Evolutionary conservation across 1,140 invertebrate species (phyloP).

Genomic region (Aphaenogaster floridana): DNA sequence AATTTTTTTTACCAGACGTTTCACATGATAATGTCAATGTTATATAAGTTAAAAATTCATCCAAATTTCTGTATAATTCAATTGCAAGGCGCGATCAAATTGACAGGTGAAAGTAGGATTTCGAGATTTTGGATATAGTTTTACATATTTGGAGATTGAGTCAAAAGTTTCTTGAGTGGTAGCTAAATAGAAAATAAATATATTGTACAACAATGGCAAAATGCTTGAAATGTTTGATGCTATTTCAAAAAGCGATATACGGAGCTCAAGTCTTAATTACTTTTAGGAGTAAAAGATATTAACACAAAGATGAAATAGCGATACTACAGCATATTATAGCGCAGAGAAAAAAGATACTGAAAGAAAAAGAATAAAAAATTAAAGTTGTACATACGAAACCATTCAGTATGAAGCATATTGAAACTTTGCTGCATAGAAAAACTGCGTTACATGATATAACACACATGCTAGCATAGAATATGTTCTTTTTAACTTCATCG

Average conservation of each 20-base stretch:
- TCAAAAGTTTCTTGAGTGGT: not conserved
- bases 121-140: not conserved
- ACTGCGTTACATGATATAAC: not conserved
- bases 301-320: not conserved
- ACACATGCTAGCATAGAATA: not conserved
- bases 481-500: not conserved
- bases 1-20: not conserved
- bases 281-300: not conserved
- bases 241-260: not conserved
- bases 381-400: not conserved
- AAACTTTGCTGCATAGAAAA: not conserved
- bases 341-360: not conserved
- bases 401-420: not conserved
- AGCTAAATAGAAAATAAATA: not conserved
- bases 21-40: not conserved
- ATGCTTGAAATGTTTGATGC: not conserved
- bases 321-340: not conserved
- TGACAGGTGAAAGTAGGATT: not conserved
- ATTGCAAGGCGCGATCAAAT: not conserved
- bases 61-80: not conserved
- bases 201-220: not conserved
- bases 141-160: not conserved
- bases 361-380: not conserved
- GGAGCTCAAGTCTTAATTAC: not conserved
- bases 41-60: not conserved